Evolutionary conservation across 2,797 vertebrate species (phyloP).

Genomic region (Poecilia gillii): DNA sequence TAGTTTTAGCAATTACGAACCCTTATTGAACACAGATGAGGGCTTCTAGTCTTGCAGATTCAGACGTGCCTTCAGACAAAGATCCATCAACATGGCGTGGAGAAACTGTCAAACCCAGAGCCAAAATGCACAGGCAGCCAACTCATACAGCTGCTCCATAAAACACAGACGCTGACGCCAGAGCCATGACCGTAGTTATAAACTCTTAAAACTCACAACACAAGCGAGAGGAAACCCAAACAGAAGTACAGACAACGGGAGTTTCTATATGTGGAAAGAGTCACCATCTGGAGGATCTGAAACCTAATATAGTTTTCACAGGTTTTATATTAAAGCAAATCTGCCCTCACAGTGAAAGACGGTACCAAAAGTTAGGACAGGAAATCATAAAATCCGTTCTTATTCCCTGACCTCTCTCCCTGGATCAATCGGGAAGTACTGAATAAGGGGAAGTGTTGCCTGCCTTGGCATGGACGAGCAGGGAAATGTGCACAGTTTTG

Average conservation of each 20-base stretch:
- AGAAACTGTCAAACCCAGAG: slow-evolving; percentile 43
- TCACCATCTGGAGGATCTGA: background rate
- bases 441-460: slow-evolving; percentile 38
- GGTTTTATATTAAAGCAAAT: slow-evolving; percentile 12
- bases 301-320: slow-evolving; percentile 8
- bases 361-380: slow-evolving; percentile 19
- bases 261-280: slow-evolving; percentile 10
- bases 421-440: slow-evolving; percentile 17
- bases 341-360: slow-evolving; percentile 6
- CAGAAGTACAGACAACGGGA: slow-evolving; percentile 8
- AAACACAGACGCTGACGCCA: slow-evolving; percentile 70
- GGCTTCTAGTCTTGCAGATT: slow-evolving; percentile 25
- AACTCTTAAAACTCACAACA: slow-evolving; percentile 61
- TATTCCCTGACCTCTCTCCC: slow-evolving; percentile 13
- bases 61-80: slow-evolving; percentile 53
- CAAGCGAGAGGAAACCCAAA: slow-evolving; percentile 28
- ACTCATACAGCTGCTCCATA: slow-evolving; percentile 64
- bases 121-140: slow-evolving; percentile 57
- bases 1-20: slow-evolving; percentile 38
- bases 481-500: slow-evolving; percentile 28
- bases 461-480: slow-evolving; percentile 45
- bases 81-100: slow-evolving; percentile 47
- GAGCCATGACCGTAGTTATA: slow-evolving; percentile 20
- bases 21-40: slow-evolving; percentile 64
- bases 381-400: slow-evolving; percentile 42